Base-by-base conservation (phyloP, 2,797 vertebrate species). In the Ceryle rudis region DNA sequence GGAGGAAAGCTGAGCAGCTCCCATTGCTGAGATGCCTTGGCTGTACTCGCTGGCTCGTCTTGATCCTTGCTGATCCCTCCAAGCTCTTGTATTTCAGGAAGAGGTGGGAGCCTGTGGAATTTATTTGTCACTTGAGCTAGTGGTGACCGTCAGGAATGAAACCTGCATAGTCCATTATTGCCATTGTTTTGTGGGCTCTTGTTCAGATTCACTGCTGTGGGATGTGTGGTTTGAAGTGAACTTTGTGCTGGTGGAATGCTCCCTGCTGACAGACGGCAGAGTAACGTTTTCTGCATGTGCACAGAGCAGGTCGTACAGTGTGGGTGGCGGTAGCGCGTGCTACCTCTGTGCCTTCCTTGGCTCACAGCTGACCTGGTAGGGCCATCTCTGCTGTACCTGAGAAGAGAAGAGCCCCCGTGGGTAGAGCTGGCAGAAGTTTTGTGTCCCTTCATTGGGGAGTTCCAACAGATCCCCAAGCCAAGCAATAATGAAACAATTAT, bases 121-220 rank as follows among this genome's bases (percentile, higher is more conserved):
- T 96, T 94, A 96, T 97, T 95, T 95, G 96, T 92, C 95, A 95
- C 94, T 96, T 90, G 96, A 97, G 93, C 94, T 71, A 39, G 83
- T 49, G 91, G 93, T 96, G 96, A 46, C 94, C 94, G 82, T 69
- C 65, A 84, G 89, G 85, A 93, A 62, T 60, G 93, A 96, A 79
- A 94, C 64, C 94, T 96, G 94, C 44, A 14, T 26, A 97, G 95
- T 52, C 80, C 81, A 84, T 96, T 95, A 90, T 84, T 29, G 71
- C 77, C 12, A 0, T 39, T 31, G 82, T 77, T 54, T 17, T 33
- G 37, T 14, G 61, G 55, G 37, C 26, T 78, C 80, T 55, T n/a
- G 35, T 81, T 64, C 14, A 5, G 62, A 6, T 21, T 84, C 39
- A 12, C 57, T 62, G 72, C 66, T 81, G 73, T 77, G 13, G 3